These are phyloP conservation scores for Gymnoscopelus braueri DNA, from an alignment of 2,797 vertebrate genomes.

Conservation along the genomic window DNA sequence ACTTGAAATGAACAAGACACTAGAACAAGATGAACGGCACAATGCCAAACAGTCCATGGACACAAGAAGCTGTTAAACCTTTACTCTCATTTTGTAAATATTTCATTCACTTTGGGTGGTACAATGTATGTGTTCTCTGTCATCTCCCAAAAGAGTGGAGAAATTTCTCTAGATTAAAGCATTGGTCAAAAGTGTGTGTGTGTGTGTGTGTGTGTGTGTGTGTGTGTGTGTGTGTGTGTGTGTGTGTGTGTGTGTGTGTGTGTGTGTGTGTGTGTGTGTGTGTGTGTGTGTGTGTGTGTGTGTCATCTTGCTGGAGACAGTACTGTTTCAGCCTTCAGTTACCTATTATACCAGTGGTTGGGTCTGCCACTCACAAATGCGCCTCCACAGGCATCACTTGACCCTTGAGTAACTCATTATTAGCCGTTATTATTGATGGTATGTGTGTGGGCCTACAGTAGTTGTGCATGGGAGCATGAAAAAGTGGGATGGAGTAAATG, in stretches of 20 bases:
- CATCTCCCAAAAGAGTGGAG: slow-evolving; percentile 13
- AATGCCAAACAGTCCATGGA: neutral
- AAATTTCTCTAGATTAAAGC: slow-evolving; percentile 9
- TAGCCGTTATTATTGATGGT: neutral
- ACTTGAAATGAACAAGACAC: slow-evolving; percentile 38
- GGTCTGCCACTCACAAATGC: too few species aligned
- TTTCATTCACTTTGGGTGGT: neutral
- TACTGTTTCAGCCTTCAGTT: too few species aligned
- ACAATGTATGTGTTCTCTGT: neutral
- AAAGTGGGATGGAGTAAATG: neutral
- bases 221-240: too few species aligned
- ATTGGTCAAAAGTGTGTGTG: neutral
- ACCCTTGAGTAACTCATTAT: too few species aligned
- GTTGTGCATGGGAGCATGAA: neutral
- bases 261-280: slow-evolving; percentile 13
- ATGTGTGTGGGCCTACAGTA: neutral
- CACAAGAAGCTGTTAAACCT: neutral
- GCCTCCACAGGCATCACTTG: too few species aligned
- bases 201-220: too few species aligned
- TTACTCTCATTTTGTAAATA: neutral
- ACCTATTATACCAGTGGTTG: too few species aligned
- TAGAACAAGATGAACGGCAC: slow-evolving; percentile 1
- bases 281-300: slow-evolving; percentile 21
- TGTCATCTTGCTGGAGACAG: neutral
- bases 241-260: slow-evolving; percentile 8